Evolutionary conservation across 2,113 vertebrate species (phyloP).

Genomic region (Zeus faber): DNA sequence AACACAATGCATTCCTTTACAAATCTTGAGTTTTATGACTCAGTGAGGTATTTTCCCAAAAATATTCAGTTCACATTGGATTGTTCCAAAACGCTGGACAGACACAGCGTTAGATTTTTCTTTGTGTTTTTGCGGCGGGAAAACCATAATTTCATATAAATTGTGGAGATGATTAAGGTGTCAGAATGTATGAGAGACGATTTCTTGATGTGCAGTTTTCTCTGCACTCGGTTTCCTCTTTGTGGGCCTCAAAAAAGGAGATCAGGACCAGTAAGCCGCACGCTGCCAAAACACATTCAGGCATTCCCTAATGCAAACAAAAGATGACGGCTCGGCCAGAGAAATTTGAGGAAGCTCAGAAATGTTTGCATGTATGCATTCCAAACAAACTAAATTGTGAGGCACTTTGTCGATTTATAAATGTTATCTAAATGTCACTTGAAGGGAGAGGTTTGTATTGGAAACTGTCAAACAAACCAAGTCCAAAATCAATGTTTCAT

Average conservation of each 20-base stretch:
- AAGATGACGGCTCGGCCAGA: constrained; percentile 14
- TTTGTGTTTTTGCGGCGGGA: no score
- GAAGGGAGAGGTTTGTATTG: constrained; percentile 29
- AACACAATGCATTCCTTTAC: no score
- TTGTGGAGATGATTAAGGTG: constrained; percentile 24
- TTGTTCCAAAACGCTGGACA: constrained; percentile 5
- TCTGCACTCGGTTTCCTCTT: constrained; percentile 15
- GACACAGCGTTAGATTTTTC: constrained; percentile 4
- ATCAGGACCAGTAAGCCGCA: background rate
- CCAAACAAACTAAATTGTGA: constrained; percentile 45
- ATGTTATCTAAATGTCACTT: constrained; percentile 29
- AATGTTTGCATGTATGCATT: constrained; percentile 47
- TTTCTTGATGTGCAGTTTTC: constrained; percentile 13
- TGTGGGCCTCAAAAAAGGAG: constrained; percentile 21
- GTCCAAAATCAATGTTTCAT: constrained; percentile 33
- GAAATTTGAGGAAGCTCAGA: constrained; percentile 44
- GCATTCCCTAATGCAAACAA: constrained; percentile 35
- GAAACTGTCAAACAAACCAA: constrained; percentile 31
- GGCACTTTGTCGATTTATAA: constrained; percentile 26
- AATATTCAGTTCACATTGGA: no score
- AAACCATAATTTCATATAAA: no score
- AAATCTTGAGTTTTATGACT: no score
- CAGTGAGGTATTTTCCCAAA: no score
- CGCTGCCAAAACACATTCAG: constrained; percentile 42
- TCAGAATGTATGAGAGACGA: constrained; percentile 13